A percentile compares a stretch with the other conserved stretches of the same genome.
phyloP scores from a whole-genome alignment of 2,113 vertebrate species.

The Cettia cetti region DNA sequence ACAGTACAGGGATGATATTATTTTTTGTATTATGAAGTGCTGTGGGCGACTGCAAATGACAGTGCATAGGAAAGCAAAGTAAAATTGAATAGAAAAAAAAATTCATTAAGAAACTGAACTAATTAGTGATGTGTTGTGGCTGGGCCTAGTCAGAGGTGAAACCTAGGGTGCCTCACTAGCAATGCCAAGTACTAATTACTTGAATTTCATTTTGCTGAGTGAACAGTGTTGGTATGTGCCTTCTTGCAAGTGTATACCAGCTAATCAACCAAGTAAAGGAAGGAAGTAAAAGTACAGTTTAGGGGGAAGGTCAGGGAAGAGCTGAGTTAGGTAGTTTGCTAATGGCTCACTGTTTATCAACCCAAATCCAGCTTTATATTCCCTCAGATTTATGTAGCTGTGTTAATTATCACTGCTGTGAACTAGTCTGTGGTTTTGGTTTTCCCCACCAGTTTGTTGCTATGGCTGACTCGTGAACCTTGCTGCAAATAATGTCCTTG shows the following conservation, averaged over 20 bases:
- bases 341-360: not conserved
- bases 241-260: not conserved
- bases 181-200: not conserved
- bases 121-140: not conserved
- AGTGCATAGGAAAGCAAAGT: not conserved
- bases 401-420: not conserved
- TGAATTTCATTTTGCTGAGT: slow-evolving; percentile 13
- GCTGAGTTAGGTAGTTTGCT: not conserved
- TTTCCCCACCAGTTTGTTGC: not conserved
- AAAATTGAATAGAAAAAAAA: not conserved
- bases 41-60: not conserved
- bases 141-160: not conserved
- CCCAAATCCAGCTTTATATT: not conserved
- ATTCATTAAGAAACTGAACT: not conserved
- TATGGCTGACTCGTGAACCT: accelerated
- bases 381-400: not conserved
- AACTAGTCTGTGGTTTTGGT: not conserved
- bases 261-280: not conserved
- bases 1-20: not conserved
- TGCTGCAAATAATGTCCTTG: not conserved
- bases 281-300: not conserved
- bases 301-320: not conserved
- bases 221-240: not conserved
- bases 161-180: not conserved
- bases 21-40: not conserved